A percentile compares a stretch with the other conserved stretches of the same genome.
Evolutionary conservation across 1,140 invertebrate genomes (phyloP).

Genomic region (Papilio helenus): DNA sequence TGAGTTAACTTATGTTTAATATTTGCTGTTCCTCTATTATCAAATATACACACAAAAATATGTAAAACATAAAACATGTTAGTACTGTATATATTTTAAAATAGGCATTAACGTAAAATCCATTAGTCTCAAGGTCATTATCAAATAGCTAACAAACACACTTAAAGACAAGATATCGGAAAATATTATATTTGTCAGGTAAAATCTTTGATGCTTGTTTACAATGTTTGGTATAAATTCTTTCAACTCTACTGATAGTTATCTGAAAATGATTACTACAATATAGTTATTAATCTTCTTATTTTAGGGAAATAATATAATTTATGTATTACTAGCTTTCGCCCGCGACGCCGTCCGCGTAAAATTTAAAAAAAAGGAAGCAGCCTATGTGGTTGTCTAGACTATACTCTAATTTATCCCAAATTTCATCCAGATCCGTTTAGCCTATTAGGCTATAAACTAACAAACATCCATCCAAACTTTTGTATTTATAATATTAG

Average conservation of each 20-base stretch:
- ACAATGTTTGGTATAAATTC: not conserved
- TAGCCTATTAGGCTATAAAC: too few species aligned
- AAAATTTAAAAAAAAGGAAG: too few species aligned
- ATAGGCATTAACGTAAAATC: not conserved
- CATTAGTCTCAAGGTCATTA: conserved; percentile 2
- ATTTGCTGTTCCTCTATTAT: not conserved
- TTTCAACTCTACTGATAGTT: not conserved
- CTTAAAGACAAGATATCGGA: not conserved
- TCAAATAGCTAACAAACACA: not conserved
- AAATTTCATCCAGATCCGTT: too few species aligned
- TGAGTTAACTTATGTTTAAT: conserved; percentile 70
- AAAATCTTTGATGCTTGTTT: not conserved
- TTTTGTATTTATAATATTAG: too few species aligned
- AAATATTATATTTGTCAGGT: not conserved
- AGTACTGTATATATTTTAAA: not conserved
- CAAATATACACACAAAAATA: too few species aligned
- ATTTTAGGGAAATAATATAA: too few species aligned
- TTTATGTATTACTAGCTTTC: too few species aligned
- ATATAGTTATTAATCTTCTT: too few species aligned
- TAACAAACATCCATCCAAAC: too few species aligned
- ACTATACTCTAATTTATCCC: too few species aligned
- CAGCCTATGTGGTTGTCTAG: too few species aligned
- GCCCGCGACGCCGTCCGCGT: too few species aligned
- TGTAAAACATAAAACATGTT: not conserved
- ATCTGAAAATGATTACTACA: not conserved